Evolutionary conservation across 2,888 invertebrate genomes (phyloP), one percentile per base, ranked within the genome.

Genomic region (Agriopis marginaria): DNA sequence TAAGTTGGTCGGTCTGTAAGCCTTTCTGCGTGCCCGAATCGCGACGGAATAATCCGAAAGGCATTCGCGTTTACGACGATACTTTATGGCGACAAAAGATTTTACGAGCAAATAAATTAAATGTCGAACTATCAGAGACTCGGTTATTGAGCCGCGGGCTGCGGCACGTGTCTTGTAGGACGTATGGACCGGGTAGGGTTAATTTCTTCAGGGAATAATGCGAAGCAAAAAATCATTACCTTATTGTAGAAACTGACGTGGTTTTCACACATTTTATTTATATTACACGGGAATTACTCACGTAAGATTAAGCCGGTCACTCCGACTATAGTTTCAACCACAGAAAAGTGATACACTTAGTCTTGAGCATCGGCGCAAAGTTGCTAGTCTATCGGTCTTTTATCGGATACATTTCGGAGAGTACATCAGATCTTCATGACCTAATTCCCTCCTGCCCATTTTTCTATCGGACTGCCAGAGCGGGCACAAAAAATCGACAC

Each of bases 51-150:
- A 71, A 70, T 66, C 70, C 70, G 54, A 70, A 63, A 66, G 63
- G 66, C 66, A 65, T 70, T 66, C 70, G 49, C 63, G 77, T 83
- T 85, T 82, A 84, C 80, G 84, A 80, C 73, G 58, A 74, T 72
- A 72, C 75, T 78, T 77, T 77, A 75, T 74, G 79, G 75, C 79
- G 79, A 81, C 82, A 81, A 84, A 84, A 83, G 81, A 82, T 78
- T 86, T 85, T 85, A 86, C 73, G 78, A 73, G 68, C 68, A 77
- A 78, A 82, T 85, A 85, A 81, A 84, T 85, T 85, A 84, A 80
- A 79, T 72, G 78, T 68, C 68, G 69, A 81, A 82, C 80, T 82
- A 79, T 79, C 74, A 72, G 67, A 69, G 54, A 66, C 44, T 67
- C 40, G 54, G n/a, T 66, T 63, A 53, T 62, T 12, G 32, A 50